Base-by-base conservation (phyloP, 1,140 invertebrate genomes). In the Ganaspis sp. region DNA sequence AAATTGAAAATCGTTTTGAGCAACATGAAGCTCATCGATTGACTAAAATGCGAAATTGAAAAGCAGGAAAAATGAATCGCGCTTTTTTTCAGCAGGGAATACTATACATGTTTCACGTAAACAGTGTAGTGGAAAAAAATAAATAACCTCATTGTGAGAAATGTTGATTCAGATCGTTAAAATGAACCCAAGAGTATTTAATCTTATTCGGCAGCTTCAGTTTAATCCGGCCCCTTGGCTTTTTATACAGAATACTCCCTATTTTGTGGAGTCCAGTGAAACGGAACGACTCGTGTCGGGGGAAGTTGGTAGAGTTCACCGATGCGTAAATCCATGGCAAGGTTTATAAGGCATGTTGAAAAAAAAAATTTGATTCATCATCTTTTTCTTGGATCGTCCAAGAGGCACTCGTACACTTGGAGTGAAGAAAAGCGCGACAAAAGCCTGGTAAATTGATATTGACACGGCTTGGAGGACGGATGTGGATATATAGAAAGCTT, bases 201-300 rank as follows among this genome's bases (percentile, higher is more conserved):
- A 54, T 54, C 8, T 23, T 54, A 23, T 19, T 19, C 1, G 8
- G 17, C 53, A 21, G 21, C 19, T 19, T 54, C 53, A 23, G 17
- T 54, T 54, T 21, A 54, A 54, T 54, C 21, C 17, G 5, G 53
- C 23, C 19, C 53, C 9, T 11, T 5, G 9, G 2, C 19, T 23
- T 58, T 58, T 26, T 58, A 12, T 26, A 12, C 29, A 58, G 4
- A 5, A 58, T 29, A 26, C 23, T 26, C 54, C 23, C 54, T 15
- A 58, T 58, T 58, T 29, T 26, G 54, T 34, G 12, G 11, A 15
- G 23, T 26, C 23, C 26, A 64, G 26, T 64, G 11, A 26, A 64
- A n/a, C 58, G 58, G 58, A 64, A 64, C 58, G 58, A 64, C 58
- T 64, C 58, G 58, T 64, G 58, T 64, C 58, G 23, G 58, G 23